phyloP scores from a whole-genome alignment of 1,140 invertebrate genomes.

The Drosophila kohkoa region DNA sequence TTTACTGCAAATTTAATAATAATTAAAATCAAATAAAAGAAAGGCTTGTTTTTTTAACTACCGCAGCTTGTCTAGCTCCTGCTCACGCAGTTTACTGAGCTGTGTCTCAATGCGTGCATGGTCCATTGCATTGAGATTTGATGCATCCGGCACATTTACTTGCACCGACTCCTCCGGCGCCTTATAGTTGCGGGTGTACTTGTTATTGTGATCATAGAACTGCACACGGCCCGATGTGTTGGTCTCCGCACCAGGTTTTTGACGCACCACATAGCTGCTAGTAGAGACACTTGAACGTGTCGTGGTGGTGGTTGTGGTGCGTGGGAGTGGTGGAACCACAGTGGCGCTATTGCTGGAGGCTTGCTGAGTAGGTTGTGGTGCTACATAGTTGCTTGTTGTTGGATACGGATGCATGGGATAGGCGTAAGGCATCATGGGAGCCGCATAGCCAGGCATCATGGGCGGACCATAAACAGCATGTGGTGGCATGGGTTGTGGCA shows the following conservation, averaged over 20 bases:
- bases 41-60: neutral
- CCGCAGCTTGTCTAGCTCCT: slow-evolving; percentile 62
- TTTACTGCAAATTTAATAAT: slow-evolving; percentile 44
- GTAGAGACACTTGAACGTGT: slow-evolving; percentile 35
- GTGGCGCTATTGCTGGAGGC: neutral
- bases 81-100: slow-evolving; percentile 47
- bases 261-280: slow-evolving; percentile 14
- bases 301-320: slow-evolving; percentile 16
- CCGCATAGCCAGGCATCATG: slow-evolving; percentile 31
- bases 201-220: slow-evolving; percentile 80
- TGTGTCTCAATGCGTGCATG: slow-evolving; percentile 67
- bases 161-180: slow-evolving; percentile 56
- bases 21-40: neutral
- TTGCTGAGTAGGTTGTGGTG: neutral
- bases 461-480: slow-evolving; percentile 16
- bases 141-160: slow-evolving; percentile 34
- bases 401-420: slow-evolving; percentile 9
- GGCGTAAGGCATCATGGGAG: slow-evolving; percentile 43
- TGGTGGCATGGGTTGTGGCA: slow-evolving; percentile 28
- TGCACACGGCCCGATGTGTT: slow-evolving; percentile 50
- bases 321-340: slow-evolving; percentile 1
- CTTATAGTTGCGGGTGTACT: slow-evolving; percentile 63
- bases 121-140: slow-evolving; percentile 67
- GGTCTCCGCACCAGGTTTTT: slow-evolving; percentile 8
- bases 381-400: slow-evolving; percentile 3